Evolutionary conservation across 1,140 invertebrate species (phyloP), one percentile per base, ranked within the genome.

Genomic region (Drosophila nigrodunni): DNA sequence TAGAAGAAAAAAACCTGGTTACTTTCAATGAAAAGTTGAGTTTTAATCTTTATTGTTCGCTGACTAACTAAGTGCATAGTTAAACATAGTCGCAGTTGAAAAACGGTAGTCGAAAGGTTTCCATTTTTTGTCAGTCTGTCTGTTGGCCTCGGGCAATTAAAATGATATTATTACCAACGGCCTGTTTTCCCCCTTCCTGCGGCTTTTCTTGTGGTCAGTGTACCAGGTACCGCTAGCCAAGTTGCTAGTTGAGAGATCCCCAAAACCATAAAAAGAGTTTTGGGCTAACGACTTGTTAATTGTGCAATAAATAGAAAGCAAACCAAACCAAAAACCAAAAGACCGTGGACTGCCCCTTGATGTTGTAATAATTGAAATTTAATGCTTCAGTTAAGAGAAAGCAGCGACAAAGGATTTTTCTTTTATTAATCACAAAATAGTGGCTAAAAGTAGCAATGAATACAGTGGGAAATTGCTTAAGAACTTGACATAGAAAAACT

Each of bases 281-380:
- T 66, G 67, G 65, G 54, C 77, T 87, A 87, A 88, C 82, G 82
- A 87, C 72, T 87, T 88, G 82, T 87, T 87, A 87, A 87, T 87
- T 87, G 82, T 87, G 82, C 78, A 88, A 88, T 87, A 82, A 88
- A 88, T 87, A 88, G 82, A 87, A 87, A 87, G 82, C 82, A 52
- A 71, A 74, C 77, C 62, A 77, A 67, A 39, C 15, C 35, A 58
- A 47, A 46, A 34, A 35, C n/a, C 44, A 47, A 74, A 47, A 30
- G 25, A 50, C 62, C 55, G 35, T 37, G 41, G 55, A 37, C 47
- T 52, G 41, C 59, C 39, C 50, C 35, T 78, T 37, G 44, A 74
- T 87, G 83, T 80, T 77, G 83, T 87, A 88, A 87, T 88, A 83
- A 87, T 88, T 83, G 83, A 83, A 83, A 83, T 80, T 77, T 78